These are phyloP conservation scores for Hipposideros armiger DNA, from an alignment of 2,113 vertebrate genomes.

Conservation along the genomic window DNA sequence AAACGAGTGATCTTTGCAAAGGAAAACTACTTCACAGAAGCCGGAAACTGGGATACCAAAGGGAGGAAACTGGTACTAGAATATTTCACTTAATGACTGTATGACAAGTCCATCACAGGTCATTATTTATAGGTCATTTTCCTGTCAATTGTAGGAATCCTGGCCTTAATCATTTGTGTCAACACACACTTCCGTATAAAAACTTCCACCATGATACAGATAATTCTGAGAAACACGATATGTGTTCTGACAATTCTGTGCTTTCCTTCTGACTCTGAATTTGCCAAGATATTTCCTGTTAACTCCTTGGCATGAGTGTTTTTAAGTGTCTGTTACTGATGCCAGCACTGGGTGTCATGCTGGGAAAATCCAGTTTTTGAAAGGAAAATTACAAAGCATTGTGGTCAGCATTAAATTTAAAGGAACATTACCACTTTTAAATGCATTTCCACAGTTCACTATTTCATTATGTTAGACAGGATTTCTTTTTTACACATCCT, in stretches of 20 bases:
- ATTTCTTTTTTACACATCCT: not conserved
- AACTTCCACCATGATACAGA: constrained; percentile 87
- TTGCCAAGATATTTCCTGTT: constrained; percentile 85
- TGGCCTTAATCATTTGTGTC: constrained; percentile 88
- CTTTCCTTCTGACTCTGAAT: constrained; percentile 85
- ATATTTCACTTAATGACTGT: constrained; percentile 87
- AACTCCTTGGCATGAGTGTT: constrained; percentile 77
- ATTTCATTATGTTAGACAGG: constrained; percentile 25
- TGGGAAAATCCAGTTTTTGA: constrained; percentile 71
- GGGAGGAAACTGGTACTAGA: constrained; percentile 87
- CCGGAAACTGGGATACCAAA: constrained; percentile 85
- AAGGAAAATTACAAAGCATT: constrained; percentile 78
- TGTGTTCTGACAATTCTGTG: constrained; percentile 78
- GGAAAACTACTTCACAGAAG: constrained; percentile 85
- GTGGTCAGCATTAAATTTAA: constrained; percentile 79
- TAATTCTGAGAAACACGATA: constrained; percentile 84
- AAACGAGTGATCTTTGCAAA: constrained; percentile 73
- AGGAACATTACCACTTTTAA: constrained; percentile 20
- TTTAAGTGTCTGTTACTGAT: constrained; percentile 68
- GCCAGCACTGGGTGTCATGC: constrained; percentile 67
- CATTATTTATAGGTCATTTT: constrained; percentile 90
- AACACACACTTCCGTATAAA: constrained; percentile 90
- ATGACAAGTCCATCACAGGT: constrained; percentile 86
- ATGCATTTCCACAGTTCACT: not conserved
- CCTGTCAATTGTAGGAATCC: constrained; percentile 88